Evolutionary conservation across 2,113 vertebrate species (phyloP).

Genomic region (Peromyscus leucopus): DNA sequence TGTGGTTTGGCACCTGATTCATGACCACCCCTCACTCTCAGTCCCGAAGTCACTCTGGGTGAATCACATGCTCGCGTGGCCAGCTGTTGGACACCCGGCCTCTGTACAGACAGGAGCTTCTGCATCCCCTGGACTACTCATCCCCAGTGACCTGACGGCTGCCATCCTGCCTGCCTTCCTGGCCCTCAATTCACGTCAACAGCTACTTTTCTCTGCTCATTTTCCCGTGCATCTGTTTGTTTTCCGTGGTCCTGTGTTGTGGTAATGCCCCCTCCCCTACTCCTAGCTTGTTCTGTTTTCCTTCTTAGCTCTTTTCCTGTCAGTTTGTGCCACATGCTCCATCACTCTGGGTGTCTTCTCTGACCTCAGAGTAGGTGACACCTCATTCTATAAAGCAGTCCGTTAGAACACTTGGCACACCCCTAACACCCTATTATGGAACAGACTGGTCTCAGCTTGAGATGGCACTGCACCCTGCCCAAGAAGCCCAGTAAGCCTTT

Average conservation of each 20-base stretch:
- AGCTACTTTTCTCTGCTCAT: background rate
- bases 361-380: background rate
- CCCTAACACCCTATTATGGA: background rate
- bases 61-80: fast-evolving
- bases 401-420: background rate
- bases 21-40: background rate
- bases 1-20: background rate
- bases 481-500: background rate
- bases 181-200: background rate
- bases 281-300: background rate
- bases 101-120: background rate
- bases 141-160: background rate
- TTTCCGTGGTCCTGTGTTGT: fast-evolving
- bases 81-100: background rate
- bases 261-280: background rate
- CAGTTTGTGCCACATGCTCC: too few species aligned
- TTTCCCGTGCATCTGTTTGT: background rate
- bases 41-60: background rate
- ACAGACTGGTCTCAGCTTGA: background rate
- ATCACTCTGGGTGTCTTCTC: background rate
- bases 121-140: background rate
- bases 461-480: background rate
- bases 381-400: background rate
- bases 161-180: background rate
- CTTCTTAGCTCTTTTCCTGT: background rate